Evolutionary conservation across 2,888 invertebrate genomes (phyloP), one percentile per base, ranked within the genome.

Genomic region (Aquatica leii): DNA sequence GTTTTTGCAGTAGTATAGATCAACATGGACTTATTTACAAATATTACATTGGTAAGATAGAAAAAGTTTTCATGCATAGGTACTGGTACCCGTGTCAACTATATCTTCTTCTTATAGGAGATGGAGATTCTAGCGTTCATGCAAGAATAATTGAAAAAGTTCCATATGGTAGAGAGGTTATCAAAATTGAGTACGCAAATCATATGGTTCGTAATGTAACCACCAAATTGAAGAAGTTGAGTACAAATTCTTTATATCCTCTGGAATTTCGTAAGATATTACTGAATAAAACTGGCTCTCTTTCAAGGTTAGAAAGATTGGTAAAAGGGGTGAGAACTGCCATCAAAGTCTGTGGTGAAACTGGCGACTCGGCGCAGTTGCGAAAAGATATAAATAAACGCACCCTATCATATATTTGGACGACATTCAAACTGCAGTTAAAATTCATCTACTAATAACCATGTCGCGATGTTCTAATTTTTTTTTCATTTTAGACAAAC

Each of bases 301-400:
- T 46, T 46, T 46, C 46, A 3, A 21, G 50, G n/a, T 6, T 50
- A 6, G 50, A 50, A 50, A 50, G 50, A n/a, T 21, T 50, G 9
- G 50, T 50, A 9, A 50, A 50, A 21, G 50, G 50, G 12, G 12
- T 50, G 9, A 50, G 50, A 34, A 24, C 17, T 2, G 50, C 50
- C 1, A 50, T 50, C 18, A 50, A 50, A 50, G 21, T n/a, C 2
- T 37, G n/a, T 12, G n/a, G n/a, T 12, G 12, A 37, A 37, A 12
- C 11, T 12, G 12, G 37, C 37, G 37, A 37, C 11, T 12, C 37
- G 37, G n/a, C 4, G 2, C 12, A 9, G 37, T 37, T 37, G 37
- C 4, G 37, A 11, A 37, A 37, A 37, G 37, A 37, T 37, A 37
- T 37, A n/a, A 5, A 5, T 37, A 12, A 37, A 37, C 37, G 37